These are phyloP conservation scores for Colossoma macropomum DNA, from an alignment of 2,113 vertebrate genomes.

Conservation along the genomic window DNA sequence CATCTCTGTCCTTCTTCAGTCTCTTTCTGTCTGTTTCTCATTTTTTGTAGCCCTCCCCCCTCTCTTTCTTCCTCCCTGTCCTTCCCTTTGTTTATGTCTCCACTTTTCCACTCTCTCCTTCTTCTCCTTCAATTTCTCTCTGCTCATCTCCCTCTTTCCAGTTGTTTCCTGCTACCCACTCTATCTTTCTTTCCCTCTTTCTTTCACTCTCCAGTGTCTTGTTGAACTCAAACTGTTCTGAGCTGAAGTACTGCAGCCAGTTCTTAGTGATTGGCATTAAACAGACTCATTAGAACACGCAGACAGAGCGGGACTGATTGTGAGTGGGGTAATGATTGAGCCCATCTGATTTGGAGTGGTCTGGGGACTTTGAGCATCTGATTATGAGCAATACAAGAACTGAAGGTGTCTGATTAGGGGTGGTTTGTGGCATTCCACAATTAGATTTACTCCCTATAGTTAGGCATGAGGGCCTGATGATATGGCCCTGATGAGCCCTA, in stretches of 20 bases:
- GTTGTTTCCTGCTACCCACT: neutral
- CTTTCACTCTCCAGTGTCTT: conserved; percentile 46
- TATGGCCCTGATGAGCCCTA: conserved; percentile 32
- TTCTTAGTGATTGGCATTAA: neutral
- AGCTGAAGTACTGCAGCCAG: neutral
- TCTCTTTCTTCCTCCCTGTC: neutral
- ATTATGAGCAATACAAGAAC: conserved; percentile 22
- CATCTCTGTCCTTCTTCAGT: too few relatives aligned
- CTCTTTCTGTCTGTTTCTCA: too few relatives aligned
- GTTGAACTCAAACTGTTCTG: conserved; percentile 11
- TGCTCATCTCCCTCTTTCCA: neutral
- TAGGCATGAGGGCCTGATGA: conserved; percentile 24
- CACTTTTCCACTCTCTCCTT: neutral
- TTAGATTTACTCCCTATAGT: neutral
- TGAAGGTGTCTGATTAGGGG: conserved; percentile 46
- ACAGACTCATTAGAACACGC: conserved; percentile 17
- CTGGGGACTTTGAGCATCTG: conserved; percentile 1
- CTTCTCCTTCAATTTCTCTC: neutral
- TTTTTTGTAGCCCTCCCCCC: too few relatives aligned
- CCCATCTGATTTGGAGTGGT: conserved; percentile 27
- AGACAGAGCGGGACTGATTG: conserved; percentile 24
- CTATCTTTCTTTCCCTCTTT: neutral
- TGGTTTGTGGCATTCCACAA: conserved; percentile 22
- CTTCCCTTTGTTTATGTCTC: neutral
- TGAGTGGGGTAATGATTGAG: conserved; percentile 29